Conservation (phyloP, 2,888 invertebrate species). For the Saturnia japonica region DNA sequence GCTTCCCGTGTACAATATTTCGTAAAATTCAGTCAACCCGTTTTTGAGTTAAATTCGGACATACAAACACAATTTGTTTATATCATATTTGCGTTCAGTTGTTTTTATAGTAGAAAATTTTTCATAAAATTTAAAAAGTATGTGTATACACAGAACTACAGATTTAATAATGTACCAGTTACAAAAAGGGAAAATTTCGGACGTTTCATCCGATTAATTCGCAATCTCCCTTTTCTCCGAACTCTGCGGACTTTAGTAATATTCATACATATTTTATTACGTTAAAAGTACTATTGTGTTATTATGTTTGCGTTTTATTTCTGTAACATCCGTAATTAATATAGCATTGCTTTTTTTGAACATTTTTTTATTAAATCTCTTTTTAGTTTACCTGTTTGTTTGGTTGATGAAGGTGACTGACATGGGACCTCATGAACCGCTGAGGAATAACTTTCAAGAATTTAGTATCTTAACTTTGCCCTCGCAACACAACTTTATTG, state of each 20-base stretch:
- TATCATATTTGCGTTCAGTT: too few relatives aligned
- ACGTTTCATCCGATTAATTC: constrained; percentile 12
- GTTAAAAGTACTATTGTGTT: background rate
- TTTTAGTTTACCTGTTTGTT: background rate
- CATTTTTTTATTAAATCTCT: background rate
- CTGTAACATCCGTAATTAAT: background rate
- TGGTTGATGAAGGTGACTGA: background rate
- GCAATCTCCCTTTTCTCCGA: background rate
- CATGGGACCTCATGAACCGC: too few relatives aligned
- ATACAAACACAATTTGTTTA: too few relatives aligned
- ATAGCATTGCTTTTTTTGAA: background rate
- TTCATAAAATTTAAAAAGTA: too few relatives aligned
- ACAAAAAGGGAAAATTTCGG: constrained; percentile 1
- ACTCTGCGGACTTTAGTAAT: constrained; percentile 4
- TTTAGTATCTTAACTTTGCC: too few relatives aligned
- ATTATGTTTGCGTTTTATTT: background rate
- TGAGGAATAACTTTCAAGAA: too few relatives aligned
- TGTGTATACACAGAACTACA: too few relatives aligned
- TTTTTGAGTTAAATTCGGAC: too few relatives aligned
- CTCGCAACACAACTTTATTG: too few relatives aligned
- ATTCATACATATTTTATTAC: background rate
- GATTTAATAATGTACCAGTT: background rate
- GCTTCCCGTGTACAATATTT: too few relatives aligned
- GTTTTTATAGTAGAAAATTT: too few relatives aligned
- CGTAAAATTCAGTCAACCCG: too few relatives aligned